phyloP scores from a whole-genome alignment of 1,140 invertebrate genomes.

The Phthorimaea operculella region DNA sequence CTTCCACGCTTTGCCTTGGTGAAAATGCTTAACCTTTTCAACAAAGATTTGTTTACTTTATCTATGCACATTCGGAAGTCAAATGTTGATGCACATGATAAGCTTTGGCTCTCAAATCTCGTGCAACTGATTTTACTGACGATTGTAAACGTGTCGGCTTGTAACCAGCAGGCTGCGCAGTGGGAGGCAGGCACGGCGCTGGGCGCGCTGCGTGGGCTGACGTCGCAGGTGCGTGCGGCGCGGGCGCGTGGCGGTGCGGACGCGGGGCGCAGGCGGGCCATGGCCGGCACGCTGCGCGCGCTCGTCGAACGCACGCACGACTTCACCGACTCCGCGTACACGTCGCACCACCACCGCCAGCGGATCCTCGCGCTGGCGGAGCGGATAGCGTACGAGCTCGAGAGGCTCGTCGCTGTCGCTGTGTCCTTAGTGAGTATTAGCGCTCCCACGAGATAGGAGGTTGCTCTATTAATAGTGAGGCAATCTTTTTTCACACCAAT shows the following conservation, averaged over 20 bases:
- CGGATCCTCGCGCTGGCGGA: conserved; percentile 93
- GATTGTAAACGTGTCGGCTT: no score
- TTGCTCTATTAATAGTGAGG: no score
- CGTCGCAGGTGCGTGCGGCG: conserved; percentile 51
- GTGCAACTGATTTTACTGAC: no score
- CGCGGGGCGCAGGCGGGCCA: conserved; percentile 75
- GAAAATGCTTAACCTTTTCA: no score
- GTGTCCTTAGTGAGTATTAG: conserved; percentile 78
- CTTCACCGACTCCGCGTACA: conserved; percentile 99
- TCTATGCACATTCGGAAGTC: no score
- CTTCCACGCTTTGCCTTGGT: no score
- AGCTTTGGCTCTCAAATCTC: no score
- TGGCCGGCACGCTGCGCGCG: conserved; percentile 86
- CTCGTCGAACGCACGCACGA: conserved; percentile 97
- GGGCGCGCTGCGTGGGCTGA: conserved; percentile 60
- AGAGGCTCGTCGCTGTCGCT: conserved; percentile 86
- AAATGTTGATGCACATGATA: no score
- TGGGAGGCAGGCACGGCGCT: conserved; percentile 62
- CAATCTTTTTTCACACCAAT: no score
- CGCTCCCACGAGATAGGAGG: no score
- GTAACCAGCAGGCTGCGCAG: conserved; percentile 40
- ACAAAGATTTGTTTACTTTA: no score
- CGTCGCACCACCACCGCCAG: conserved; percentile 95
- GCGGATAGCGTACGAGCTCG: conserved; percentile 85
- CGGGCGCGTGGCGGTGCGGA: conserved; percentile 64